Evolutionary conservation across 2,797 vertebrate genomes (phyloP), one percentile per base, ranked within the genome.

Genomic region (Lepilemur ruficaudatus): DNA sequence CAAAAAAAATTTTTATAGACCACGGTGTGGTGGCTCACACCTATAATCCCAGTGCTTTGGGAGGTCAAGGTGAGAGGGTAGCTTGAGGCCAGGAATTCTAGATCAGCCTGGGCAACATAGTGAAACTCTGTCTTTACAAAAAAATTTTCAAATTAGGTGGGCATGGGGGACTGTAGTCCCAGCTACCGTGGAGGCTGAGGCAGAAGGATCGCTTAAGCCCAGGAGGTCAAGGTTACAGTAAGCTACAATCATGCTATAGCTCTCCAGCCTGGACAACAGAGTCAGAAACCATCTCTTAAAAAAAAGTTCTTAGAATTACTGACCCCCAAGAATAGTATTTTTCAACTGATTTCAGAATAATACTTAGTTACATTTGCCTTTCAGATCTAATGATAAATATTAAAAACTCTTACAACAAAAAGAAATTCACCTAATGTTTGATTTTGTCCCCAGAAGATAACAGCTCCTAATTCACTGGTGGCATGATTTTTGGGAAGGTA

Each of bases 401-500:
- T 67, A 75, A 94, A 95, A 82, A 73, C 4, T 52, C 13, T 87
- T 59, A 76, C 91, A 81, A 97, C 46, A 85, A 76, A 93, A 81
- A 96, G 43, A 85, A 93, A 97, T 98, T 99, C 98, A 99, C 99
- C 99, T 98, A 99, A 98, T 0, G 99, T 99, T 97, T 99, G 99
- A 98, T 99, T 99, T 97, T 99, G 99, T 35, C 99, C 99, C 99
- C 99, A 99, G 94, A 99, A 99, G 97, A 99, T 98, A 95, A 98
- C 98, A 78, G 99, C 98, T 48, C 92, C 97, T 69, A 99, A 98
- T n/a, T 96, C 86, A 91, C 55, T 43, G 20, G 17, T 94, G 84
- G 67, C 97, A 61, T 97, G 96, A 89, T 90, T 97, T 95, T 86
- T 97, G 52, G 96, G 95, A 91, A 95, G 91, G 63, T 99, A 98